Evolutionary conservation across 2,797 vertebrate genomes (phyloP).

Genomic region (Cryptoprocta ferox): DNA sequence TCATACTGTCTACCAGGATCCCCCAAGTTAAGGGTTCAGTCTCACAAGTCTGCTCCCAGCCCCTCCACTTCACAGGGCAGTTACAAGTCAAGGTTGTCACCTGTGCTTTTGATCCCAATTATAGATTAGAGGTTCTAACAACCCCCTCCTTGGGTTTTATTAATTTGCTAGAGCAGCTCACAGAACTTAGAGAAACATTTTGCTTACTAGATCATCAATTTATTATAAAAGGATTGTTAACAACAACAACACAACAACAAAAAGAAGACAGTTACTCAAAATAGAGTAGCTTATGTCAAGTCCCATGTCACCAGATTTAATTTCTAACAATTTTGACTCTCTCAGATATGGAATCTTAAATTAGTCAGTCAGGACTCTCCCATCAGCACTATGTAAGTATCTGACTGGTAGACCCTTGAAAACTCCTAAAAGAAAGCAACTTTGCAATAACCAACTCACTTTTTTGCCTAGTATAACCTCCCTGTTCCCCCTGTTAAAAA

Average conservation of each 20-base stretch:
- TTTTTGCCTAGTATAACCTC: not conserved
- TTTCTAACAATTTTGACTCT: not conserved
- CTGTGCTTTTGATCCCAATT: not conserved
- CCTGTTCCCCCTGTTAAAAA: not conserved
- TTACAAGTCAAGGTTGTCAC: not conserved
- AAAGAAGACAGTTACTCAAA: not conserved
- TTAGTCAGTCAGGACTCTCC: not conserved
- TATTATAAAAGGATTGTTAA: not conserved
- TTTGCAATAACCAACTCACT: not conserved
- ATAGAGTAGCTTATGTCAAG: not conserved
- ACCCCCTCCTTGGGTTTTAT: not conserved
- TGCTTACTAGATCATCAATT: not conserved
- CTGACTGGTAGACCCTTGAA: not conserved
- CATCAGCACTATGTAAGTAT: not conserved
- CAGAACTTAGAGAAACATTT: not conserved
- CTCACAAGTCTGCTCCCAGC: not conserved
- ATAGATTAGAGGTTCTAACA: not conserved
- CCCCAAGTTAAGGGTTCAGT: not conserved
- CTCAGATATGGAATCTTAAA: not conserved
- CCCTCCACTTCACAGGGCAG: not conserved
- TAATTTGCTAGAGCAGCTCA: not conserved
- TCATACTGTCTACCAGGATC: not conserved
- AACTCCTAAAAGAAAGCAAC: not conserved
- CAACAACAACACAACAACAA: not conserved
- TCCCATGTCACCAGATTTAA: not conserved